A percentile compares a stretch with the other conserved stretches of the same genome.
Conservation (phyloP, 2,888 invertebrate genomes). For the Ceratothoa steindachneri region DNA sequence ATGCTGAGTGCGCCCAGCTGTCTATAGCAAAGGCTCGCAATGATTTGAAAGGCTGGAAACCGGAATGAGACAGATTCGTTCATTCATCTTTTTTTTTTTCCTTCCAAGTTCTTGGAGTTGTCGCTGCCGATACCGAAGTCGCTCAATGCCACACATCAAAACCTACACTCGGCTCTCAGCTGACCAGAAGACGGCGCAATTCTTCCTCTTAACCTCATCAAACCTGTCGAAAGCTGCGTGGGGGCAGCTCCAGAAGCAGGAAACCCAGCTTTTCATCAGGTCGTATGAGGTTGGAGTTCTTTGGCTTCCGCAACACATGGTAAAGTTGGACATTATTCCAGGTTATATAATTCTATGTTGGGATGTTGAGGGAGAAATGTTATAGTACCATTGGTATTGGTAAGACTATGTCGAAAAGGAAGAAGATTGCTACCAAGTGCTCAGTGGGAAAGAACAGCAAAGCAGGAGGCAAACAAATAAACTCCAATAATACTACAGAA, state of each 20-base stretch:
- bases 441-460: no score
- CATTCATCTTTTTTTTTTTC: no score
- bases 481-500: no score
- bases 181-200: slow-evolving; percentile 65
- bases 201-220: slow-evolving; percentile 84
- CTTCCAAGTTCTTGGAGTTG: slow-evolving; percentile 84
- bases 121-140: slow-evolving; percentile 63
- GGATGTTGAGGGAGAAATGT: not conserved
- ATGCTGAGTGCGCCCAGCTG: no score
- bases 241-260: slow-evolving; percentile 67
- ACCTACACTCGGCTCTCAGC: slow-evolving; percentile 74
- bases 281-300: slow-evolving; percentile 90
- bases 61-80: no score
- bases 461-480: no score
- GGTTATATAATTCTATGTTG: not conserved
- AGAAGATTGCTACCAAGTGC: no score
- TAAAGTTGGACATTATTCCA: slow-evolving; percentile 58
- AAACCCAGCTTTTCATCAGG: slow-evolving; percentile 63
- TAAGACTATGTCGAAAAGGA: not conserved
- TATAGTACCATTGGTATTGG: not conserved
- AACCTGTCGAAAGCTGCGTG: slow-evolving; percentile 97
- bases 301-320: slow-evolving; percentile 76
- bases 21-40: no score
- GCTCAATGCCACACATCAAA: slow-evolving; percentile 94
- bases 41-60: no score